Conservation (phyloP, 2,113 vertebrate species). For the Barnardius zonarius region DNA sequence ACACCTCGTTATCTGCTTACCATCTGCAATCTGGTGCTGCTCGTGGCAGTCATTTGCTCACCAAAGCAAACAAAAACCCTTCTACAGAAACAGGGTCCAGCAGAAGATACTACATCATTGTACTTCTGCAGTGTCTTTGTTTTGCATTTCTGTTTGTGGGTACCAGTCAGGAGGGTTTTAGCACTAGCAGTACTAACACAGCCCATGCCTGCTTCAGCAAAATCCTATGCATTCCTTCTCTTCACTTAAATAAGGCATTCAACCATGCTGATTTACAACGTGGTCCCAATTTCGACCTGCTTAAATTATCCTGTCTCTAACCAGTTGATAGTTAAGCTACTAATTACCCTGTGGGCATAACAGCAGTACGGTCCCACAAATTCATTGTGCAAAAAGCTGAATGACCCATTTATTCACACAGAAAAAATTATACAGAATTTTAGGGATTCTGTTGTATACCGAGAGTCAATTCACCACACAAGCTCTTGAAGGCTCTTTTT, state of each 20-base stretch:
- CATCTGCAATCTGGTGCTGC: not conserved
- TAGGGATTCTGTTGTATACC: not conserved
- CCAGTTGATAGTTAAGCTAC: not conserved
- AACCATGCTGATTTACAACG: not conserved
- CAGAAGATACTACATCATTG: not conserved
- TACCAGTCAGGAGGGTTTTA: not conserved
- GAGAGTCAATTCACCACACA: not conserved
- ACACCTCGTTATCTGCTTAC: not conserved
- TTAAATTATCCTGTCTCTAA: not conserved
- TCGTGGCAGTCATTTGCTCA: fast-evolving
- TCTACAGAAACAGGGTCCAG: not conserved
- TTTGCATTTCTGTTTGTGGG: not conserved
- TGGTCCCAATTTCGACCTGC: not conserved
- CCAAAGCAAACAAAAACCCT: not conserved
- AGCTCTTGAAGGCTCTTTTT: not conserved
- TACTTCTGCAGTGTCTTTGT: not conserved
- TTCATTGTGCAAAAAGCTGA: not conserved
- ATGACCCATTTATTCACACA: not conserved
- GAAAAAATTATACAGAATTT: not conserved
- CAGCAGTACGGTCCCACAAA: not conserved
- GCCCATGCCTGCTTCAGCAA: not conserved
- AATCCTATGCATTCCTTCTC: not conserved
- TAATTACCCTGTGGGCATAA: not conserved
- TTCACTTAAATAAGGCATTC: not conserved
- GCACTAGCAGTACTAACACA: not conserved